Evolutionary conservation across 2,797 vertebrate genomes (phyloP), one percentile per base, ranked within the genome.

Genomic region (Cossypha niveicapilla): DNA sequence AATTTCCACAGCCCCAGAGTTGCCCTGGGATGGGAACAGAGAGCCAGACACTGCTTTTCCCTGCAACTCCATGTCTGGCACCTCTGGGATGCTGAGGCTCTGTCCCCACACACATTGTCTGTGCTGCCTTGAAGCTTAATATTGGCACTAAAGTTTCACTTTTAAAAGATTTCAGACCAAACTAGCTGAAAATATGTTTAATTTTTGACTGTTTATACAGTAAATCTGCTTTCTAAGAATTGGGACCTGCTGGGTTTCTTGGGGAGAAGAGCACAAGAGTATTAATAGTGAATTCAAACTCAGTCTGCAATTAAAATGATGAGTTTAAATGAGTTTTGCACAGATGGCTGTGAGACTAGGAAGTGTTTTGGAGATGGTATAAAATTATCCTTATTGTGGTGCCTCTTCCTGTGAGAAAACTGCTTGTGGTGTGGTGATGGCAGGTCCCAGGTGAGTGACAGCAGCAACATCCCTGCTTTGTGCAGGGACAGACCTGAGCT

Each of bases 401-500:
- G 19, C 22, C 13, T 68, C 28, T 34, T 42, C 18, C 1, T 54
- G 11, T 24, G 86, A 57, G 65, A n/a, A 61, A 14, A 18, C 19
- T 37, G 65, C 19, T 42, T 23, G 39, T 41, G 30, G 3, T 4
- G 24, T 17, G 61, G 28, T 39, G 28, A 6, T 62, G 27, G 60
- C 81, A 78, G 56, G 39, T 42, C 18, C 18, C 14, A 32, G 35
- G 7, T 42, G 83, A 51, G 22, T 53, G 23, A 1, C 5, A 19
- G 10, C 54, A 39, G 56, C 61, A 51, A 0, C 1, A 2, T 25
- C 34, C 37, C 51, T 78, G 51, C 34, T 18, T 10, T 0, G 2
- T 47, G 27, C 8, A 8, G 32, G 61, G 28, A 34, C 80, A 71
- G 23, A 32, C 34, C 62, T n/a, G 0, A 11, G 37, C 16, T 16